Evolutionary conservation across 2,888 invertebrate genomes (phyloP), one percentile per base, ranked within the genome.

Genomic region (Polietes domitor): DNA sequence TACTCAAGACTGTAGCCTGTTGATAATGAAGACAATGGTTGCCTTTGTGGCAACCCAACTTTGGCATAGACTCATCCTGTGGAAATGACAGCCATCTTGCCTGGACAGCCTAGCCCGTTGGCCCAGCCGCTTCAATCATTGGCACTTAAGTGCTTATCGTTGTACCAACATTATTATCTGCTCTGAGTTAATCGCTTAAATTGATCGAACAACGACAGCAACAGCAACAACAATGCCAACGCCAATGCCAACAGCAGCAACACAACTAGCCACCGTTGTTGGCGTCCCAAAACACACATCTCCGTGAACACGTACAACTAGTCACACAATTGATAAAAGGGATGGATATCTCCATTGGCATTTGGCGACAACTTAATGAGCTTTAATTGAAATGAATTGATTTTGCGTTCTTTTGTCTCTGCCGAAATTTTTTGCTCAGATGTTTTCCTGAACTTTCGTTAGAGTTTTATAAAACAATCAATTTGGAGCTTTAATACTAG

Each of bases 81-180:
- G n/a, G n/a, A n/a, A n/a, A n/a, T n/a, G n/a, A n/a, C n/a, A n/a
- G n/a, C n/a, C n/a, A n/a, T n/a, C n/a, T n/a, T n/a, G n/a, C 15
- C 6, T 7, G 10, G 37, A 65, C n/a, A 26, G 24, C 3, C 68
- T n/a, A 41, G 76, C 19, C 37, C 17, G 50, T n/a, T 32, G 28
- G 26, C 26, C 63, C 37, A 77, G 41, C 26, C 1, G 37, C 37
- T 9, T 37, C 6, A 37, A 3, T 32, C 32, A 68, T 17, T 68
- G 55, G 26, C 55, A 68, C 72, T 72, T 72, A 72, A 78, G 77
- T 63, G 72, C 63, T 72, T 78, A 72, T 53, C 63, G 77, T 72
- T 78, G 72, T 72, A 72, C 50, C 50, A 24, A 41, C 37, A 53
- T 63, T 72, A 72, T 72, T 63, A 72, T 72, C 72, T 50, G 50